These are phyloP conservation scores for Dendrolimus houi DNA, from an alignment of 2,888 invertebrate species.

Conservation along the genomic window DNA sequence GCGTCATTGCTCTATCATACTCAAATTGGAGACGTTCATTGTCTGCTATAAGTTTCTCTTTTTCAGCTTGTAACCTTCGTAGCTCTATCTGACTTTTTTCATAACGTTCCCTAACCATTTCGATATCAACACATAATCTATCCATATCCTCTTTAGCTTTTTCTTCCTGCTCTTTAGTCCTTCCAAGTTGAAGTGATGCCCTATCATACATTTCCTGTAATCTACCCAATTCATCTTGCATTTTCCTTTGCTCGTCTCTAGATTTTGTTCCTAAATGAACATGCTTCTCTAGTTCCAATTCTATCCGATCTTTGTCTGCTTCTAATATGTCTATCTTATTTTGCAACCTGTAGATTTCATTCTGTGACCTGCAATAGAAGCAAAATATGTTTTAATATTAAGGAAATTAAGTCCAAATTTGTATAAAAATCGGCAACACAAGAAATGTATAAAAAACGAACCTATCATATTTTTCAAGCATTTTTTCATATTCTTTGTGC, in stretches of 20 bases:
- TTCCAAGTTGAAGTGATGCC: slow-evolving; percentile 87
- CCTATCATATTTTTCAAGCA: slow-evolving; percentile 95
- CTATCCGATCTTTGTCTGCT: slow-evolving; percentile 90
- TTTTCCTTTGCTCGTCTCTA: slow-evolving; percentile 89
- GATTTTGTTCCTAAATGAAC: slow-evolving; percentile 86
- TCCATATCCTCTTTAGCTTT: slow-evolving; percentile 92
- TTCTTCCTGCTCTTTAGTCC: slow-evolving; percentile 93
- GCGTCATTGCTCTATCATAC: slow-evolving; percentile 90
- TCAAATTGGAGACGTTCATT: slow-evolving; percentile 90
- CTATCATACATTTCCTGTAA: slow-evolving; percentile 93
- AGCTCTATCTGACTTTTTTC: slow-evolving; percentile 92
- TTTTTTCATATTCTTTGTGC: slow-evolving; percentile 93
- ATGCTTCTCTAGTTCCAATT: slow-evolving; percentile 91
- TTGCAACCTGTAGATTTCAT: slow-evolving; percentile 91
- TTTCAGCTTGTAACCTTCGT: slow-evolving; percentile 87
- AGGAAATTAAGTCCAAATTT: slow-evolving; percentile 6
- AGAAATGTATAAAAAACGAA: slow-evolving; percentile 62
- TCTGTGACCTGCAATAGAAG: slow-evolving; percentile 82
- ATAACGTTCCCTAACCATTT: slow-evolving; percentile 91
- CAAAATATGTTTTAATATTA: slow-evolving; percentile 1
- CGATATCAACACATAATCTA: slow-evolving; percentile 85
- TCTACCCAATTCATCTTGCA: slow-evolving; percentile 90
- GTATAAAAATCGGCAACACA: slow-evolving; percentile 47
- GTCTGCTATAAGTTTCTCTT: slow-evolving; percentile 90
- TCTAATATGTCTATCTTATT: slow-evolving; percentile 91